Evolutionary conservation across 37 sponge, comb jelly and placozoan genomes (phyloP), one percentile per base, ranked within the genome.

Genomic region (Oscarella lobularis): DNA sequence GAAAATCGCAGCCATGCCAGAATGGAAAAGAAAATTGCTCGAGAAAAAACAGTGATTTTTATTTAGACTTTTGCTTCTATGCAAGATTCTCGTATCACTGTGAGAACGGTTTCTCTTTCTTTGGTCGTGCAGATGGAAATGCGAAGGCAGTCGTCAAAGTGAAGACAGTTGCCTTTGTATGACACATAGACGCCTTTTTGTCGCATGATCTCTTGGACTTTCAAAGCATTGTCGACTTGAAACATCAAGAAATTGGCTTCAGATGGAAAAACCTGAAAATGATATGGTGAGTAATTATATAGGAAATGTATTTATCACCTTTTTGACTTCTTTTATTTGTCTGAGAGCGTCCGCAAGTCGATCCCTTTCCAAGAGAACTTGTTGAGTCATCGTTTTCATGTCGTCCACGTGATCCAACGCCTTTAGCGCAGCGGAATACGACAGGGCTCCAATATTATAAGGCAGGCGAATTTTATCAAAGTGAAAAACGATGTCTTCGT

Each of bases 1-100:
- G 6, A 77, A 78, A 40, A 74, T 91, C 14, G 81, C 83, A 30
- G 82, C 92, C 71, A 91, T 91, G 92, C 92, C 92, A 0, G 78
- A 75, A 14, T 91, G 92, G 92, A 91, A 83, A 77, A 82, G 86
- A 74, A 80, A 85, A 38, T 54, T 91, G 39, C 81, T 81, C 68
- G 39, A 84, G 27, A 31, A 87, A 66, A 87, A 84, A 41, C 82
- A 89, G 76, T 85, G 83, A 0, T 27, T 9, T 20, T 48, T 9
- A 48, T 48, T n/a, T n/a, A n/a, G n/a, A n/a, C n/a, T n/a, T n/a
- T n/a, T n/a, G n/a, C n/a, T n/a, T n/a, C n/a, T n/a, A n/a, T n/a
- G n/a, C n/a, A n/a, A n/a, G n/a, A n/a, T n/a, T n/a, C n/a, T n/a
- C n/a, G n/a, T n/a, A n/a, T n/a, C n/a, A n/a, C n/a, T n/a, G n/a